Conservation (phyloP, 2,113 vertebrate species). For the Ctenomys sociabilis region DNA sequence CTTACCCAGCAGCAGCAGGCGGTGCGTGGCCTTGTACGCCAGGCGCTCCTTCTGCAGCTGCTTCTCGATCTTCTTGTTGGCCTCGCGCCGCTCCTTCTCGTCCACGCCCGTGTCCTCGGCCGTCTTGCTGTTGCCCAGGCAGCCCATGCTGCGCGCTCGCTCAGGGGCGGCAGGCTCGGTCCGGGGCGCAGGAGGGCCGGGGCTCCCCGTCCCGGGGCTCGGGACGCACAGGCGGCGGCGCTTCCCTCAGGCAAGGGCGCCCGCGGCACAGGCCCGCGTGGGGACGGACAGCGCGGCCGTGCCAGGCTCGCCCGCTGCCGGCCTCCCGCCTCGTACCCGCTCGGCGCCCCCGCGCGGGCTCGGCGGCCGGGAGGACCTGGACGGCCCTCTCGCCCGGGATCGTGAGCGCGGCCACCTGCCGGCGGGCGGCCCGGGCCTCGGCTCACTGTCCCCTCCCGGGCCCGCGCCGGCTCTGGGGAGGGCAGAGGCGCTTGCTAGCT, state of each 20-base stretch:
- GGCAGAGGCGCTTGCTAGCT: neutral
- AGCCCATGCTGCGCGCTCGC: conserved; percentile 92
- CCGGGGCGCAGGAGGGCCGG: neutral
- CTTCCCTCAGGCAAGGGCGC: neutral
- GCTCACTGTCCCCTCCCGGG: neutral
- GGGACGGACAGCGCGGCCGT: conserved; percentile 73
- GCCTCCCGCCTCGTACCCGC: conserved; percentile 60
- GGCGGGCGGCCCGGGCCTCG: conserved; percentile 75
- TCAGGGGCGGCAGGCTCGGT: neutral
- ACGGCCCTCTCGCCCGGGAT: neutral
- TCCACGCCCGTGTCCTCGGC: conserved; percentile 97
- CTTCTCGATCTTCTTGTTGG: conserved; percentile 99
- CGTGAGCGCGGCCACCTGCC: conserved; percentile 75
- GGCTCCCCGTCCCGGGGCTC: no score
- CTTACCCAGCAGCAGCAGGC: conserved; percentile 98
- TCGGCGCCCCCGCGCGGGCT: neutral
- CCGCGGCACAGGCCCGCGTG: neutral
- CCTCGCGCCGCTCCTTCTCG: conserved; percentile 97
- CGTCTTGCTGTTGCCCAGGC: conserved; percentile 99
- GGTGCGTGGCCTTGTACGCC: conserved; percentile 97
- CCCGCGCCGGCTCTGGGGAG: neutral
- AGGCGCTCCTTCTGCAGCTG: conserved; percentile 97
- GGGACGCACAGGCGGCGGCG: neutral
- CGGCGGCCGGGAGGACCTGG: neutral
- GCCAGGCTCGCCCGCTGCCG: conserved; percentile 57